Base-by-base conservation (phyloP, 2,113 vertebrate species). In the Paraplagusia blochii region DNA sequence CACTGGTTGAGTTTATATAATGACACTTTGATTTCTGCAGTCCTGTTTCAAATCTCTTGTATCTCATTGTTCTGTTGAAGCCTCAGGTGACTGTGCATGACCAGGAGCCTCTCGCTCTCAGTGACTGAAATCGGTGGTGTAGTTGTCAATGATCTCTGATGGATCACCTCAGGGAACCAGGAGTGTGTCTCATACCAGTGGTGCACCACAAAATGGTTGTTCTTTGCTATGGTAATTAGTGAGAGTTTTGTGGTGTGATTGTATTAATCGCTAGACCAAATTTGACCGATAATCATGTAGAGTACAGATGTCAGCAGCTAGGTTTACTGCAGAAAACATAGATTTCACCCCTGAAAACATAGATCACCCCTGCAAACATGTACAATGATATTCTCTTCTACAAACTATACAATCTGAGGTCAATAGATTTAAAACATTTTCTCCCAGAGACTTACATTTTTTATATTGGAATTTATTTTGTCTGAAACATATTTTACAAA, bases 61-160 rank as follows among this genome's bases (percentile, higher is more conserved):
- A 40, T 47, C 54, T 63, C 67, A 53, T 82, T 44, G 74, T 77
- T 57, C 63, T 47, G 9, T 17, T 9, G 34, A 43, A 67, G 59
- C 67, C 74, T 69, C 52, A 44, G 19, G 44, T 47, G 69, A 39
- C 16, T 18, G 53, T 4, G 36, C 12, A 18, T 76, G 80, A 85
- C 77, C 60, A 77, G 66, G n/a, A 51, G 19, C 74, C 45, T 47
- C 53, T 33, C 55, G 36, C 45, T 59, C 55, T 11, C 14, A 36
- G 59, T 74, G 63, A 65, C 70, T 69, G 58, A 64, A 47, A 54
- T 63, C 22, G 39, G 58, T 54, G 5, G 51, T 4, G 44, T 34
- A 36, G 38, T 52, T 66, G 82, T 86, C 84, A 79, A 63, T 78
- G 74, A 69, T 80, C 66, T 61, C 34, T 87, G 85, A 86, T 85